These are phyloP conservation scores for Macaria liturata DNA, from an alignment of 2,888 invertebrate genomes.

Conservation along the genomic window DNA sequence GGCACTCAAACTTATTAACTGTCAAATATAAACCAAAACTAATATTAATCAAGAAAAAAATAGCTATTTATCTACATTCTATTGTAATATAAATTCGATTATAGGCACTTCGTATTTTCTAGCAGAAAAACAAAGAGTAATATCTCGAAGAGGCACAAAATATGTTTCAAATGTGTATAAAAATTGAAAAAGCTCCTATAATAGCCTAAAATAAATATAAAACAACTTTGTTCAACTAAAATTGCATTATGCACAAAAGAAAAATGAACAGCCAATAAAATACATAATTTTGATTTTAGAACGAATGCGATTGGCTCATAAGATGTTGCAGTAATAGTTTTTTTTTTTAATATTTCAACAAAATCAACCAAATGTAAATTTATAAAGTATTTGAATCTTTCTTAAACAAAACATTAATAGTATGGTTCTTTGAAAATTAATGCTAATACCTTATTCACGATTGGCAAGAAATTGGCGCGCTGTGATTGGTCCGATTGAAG, in stretches of 20 bases:
- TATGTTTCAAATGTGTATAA: not conserved
- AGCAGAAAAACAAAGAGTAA: not conserved
- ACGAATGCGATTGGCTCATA: constrained; percentile 10
- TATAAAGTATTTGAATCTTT: not conserved
- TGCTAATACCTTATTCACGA: not conserved
- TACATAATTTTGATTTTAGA: constrained; percentile 35
- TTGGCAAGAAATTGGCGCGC: constrained; percentile 28
- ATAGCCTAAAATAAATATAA: constrained; percentile 25
- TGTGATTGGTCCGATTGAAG: constrained; percentile 41
- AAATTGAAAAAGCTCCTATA: constrained; percentile 6
- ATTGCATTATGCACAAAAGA: constrained; percentile 3
- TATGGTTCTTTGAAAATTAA: not conserved
- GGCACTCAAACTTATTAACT: constrained; percentile 47
- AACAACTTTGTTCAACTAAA: constrained; percentile 23
- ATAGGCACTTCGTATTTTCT: constrained; percentile 40
- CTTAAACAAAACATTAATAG: too few species aligned
- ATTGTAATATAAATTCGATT: constrained; percentile 50
- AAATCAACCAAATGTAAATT: too few species aligned
- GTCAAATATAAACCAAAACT: not conserved
- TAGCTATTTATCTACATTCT: constrained; percentile 12
- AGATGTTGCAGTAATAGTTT: not conserved
- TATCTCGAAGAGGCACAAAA: too few species aligned
- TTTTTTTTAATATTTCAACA: not conserved
- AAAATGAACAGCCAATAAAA: not conserved
- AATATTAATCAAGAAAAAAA: constrained; percentile 8